Base-by-base conservation (phyloP, 2,113 vertebrate species). In the Mohoua ochrocephala region DNA sequence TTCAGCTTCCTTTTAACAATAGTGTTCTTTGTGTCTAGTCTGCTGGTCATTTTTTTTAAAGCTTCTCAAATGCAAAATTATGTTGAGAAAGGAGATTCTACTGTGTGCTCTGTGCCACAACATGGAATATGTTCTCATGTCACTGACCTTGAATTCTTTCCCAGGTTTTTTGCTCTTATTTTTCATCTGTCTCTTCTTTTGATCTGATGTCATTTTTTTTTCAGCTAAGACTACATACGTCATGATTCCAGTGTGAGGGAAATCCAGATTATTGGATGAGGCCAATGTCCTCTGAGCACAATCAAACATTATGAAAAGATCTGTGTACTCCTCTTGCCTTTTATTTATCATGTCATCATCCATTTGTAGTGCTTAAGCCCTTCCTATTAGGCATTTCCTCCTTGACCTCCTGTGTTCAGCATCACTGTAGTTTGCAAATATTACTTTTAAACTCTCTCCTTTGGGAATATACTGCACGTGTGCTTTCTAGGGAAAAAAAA, bases 161-260 rank as follows among this genome's bases (percentile, higher is more conserved):
- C 18, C 37, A 57, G 45, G n/a, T 53, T 87, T 92, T 93, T 75
- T 4, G 1, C 57, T 89, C 56, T 56, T 63, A 27, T 39, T 83
- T 95, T 92, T 89, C 67, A 83, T 69, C 87, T 94, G 33, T 57
- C 44, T 77, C 50, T 77, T 54, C 52, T 87, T 93, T 89, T 91
- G 65, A 81, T 68, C 39, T 88, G 64, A 61, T 91, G 28, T 44
- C 1, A 27, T n/a, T 87, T 91, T 80, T 39, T 94, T 94, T 97
- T 81, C 93, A 96, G 91, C 80, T 75, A 27, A 78, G 60, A 73
- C 73, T 92, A 45, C 69, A 70, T 35, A 10, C 41, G 31, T 49
- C 42, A 30, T 42, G 56, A 81, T 91, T 70, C 59, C 77, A 77
- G 50, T 44, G 28, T 78, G 76, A 77, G 90, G 41, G 74, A 92